These are phyloP conservation scores for Hipposideros larvatus DNA, from an alignment of 2,797 vertebrate species.

Conservation along the genomic window DNA sequence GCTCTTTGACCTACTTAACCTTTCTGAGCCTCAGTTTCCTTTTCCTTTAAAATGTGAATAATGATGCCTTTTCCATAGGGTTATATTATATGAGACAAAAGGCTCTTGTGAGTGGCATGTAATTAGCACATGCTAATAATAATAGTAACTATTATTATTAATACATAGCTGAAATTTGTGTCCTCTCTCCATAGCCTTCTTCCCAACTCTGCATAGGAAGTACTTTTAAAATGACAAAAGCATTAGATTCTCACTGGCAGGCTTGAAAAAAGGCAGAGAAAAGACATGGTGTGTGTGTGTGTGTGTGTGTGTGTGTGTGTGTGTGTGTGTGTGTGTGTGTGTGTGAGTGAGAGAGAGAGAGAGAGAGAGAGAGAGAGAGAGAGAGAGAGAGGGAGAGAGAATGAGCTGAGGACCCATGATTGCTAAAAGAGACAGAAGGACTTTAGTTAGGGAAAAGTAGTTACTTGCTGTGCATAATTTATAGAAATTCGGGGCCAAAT, in stretches of 20 bases:
- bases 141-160: neutral
- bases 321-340: neutral
- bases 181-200: neutral
- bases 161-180: neutral
- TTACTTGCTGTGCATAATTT: neutral
- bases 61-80: neutral
- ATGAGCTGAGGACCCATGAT: neutral
- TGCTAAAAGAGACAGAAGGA: neutral
- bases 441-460: neutral
- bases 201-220: neutral
- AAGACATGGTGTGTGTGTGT: neutral
- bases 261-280: neutral
- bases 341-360: no score
- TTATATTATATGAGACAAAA: neutral
- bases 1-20: neutral
- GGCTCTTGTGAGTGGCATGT: neutral
- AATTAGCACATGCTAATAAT: neutral
- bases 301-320: no score
- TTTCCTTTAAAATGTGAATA: constrained; percentile 2
- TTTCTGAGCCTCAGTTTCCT: neutral
- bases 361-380: neutral
- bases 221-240: neutral
- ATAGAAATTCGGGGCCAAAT: neutral
- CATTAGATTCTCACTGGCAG: neutral
- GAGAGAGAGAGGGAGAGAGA: neutral